Conservation (phyloP, 2,113 vertebrate genomes). For the Actenoides hombroni region DNA sequence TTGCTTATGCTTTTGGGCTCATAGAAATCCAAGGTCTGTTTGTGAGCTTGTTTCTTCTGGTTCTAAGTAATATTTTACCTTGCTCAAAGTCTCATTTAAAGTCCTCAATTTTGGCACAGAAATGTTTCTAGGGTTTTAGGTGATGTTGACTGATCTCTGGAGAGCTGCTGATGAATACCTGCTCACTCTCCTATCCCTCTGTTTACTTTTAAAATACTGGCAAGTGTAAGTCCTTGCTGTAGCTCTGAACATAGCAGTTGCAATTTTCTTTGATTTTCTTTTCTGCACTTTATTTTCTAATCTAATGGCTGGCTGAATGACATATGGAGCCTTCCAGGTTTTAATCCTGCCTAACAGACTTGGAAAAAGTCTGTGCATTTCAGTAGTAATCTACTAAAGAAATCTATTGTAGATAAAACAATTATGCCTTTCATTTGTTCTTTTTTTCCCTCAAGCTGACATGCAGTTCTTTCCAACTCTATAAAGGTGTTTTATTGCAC, state of each 20-base stretch:
- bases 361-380: conserved; percentile 11
- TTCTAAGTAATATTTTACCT: neutral
- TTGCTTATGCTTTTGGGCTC: neutral
- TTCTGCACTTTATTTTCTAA: conserved; percentile 27
- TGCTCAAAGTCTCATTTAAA: neutral
- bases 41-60: neutral
- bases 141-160: neutral
- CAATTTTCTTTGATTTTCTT: conserved; percentile 12
- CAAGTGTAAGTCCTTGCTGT: neutral
- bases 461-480: conserved; percentile 53
- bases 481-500: conserved; percentile 66
- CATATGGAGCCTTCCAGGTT: conserved; percentile 30
- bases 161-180: neutral
- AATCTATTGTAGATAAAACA: conserved; percentile 65
- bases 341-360: conserved; percentile 20
- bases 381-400: conserved; percentile 45
- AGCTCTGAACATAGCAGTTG: neutral
- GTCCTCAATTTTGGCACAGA: neutral
- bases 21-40: neutral
- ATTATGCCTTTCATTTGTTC: conserved; percentile 61
- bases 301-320: conserved; percentile 23
- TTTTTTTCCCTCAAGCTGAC: conserved; percentile 45
- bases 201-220: neutral
- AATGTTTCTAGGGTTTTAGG: neutral
- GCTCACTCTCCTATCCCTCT: neutral